A percentile compares a stretch with the other conserved stretches of the same genome.
These are phyloP conservation scores for Nomada lathburiana DNA, from an alignment of 2,888 invertebrate genomes.

Conservation along the genomic window DNA sequence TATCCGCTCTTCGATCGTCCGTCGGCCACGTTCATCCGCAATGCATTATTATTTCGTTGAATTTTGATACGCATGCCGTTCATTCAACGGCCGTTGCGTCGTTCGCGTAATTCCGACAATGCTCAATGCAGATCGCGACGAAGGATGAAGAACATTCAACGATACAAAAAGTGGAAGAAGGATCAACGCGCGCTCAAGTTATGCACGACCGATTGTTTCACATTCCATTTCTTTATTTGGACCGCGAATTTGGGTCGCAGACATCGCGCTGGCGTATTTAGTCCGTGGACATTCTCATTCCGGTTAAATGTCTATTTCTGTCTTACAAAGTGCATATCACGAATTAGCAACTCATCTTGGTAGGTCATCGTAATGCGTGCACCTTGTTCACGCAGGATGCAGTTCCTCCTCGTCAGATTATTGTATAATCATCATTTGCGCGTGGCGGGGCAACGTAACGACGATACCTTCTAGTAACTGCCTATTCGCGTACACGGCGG, in stretches of 20 bases:
- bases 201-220: neutral
- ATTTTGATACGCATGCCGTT: neutral
- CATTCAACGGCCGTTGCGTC: neutral
- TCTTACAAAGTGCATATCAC: conserved; percentile 14
- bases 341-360: conserved; percentile 49
- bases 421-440: conserved; percentile 30
- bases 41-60: neutral
- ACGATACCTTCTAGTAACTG: neutral
- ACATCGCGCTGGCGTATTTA: conserved; percentile 31
- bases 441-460: conserved; percentile 22
- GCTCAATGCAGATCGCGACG: neutral
- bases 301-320: conserved; percentile 41
- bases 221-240: conserved; percentile 14
- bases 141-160: neutral
- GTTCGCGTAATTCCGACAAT: neutral
- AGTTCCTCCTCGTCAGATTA: conserved; percentile 44
- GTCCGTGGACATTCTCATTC: conserved; percentile 45
- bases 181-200: neutral
- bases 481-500: neutral
- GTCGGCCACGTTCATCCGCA: no score
- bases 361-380: conserved; percentile 43
- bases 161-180: neutral
- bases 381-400: conserved; percentile 16
- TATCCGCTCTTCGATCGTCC: neutral
- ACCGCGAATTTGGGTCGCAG: conserved; percentile 39